Evolutionary conservation across 2,888 invertebrate genomes (phyloP).

Genomic region (Tenthredo notha): DNA sequence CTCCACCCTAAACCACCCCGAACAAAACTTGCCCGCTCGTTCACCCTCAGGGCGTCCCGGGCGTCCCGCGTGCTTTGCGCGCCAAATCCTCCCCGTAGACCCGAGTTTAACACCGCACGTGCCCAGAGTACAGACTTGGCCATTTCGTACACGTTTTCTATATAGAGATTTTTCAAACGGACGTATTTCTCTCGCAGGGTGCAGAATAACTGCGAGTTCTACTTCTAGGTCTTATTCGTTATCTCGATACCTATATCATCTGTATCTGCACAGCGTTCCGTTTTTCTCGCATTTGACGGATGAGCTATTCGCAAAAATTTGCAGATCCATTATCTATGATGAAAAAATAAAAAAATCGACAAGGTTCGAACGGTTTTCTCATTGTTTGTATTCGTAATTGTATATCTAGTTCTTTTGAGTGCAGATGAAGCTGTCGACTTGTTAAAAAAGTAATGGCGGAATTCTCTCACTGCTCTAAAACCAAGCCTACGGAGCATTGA

Average conservation of each 20-base stretch:
- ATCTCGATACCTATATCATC: background rate
- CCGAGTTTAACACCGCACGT: conserved; percentile 60
- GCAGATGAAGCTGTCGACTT: background rate
- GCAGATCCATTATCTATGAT: background rate
- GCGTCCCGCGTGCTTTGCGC: conserved; percentile 45
- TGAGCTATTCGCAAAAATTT: background rate
- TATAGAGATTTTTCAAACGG: conserved; percentile 34
- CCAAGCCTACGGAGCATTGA: conserved; percentile 7
- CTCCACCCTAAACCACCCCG: conserved; percentile 50
- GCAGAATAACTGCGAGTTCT: background rate
- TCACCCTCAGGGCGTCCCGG: conserved; percentile 22
- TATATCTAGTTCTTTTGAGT: background rate
- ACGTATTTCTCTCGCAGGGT: background rate
- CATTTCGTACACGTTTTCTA: conserved; percentile 16
- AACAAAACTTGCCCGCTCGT: conserved; percentile 34
- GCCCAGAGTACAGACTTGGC: conserved; percentile 53
- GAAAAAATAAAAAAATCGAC: background rate
- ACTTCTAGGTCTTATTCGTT: background rate
- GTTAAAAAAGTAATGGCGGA: background rate
- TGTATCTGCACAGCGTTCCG: background rate
- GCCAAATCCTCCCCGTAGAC: conserved; percentile 64
- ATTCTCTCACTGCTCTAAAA: background rate
- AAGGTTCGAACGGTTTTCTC: background rate
- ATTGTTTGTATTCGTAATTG: background rate
- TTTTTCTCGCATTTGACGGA: background rate